phyloP scores from a whole-genome alignment of 2,113 vertebrate genomes.

The Malurus alboscapulatus region DNA sequence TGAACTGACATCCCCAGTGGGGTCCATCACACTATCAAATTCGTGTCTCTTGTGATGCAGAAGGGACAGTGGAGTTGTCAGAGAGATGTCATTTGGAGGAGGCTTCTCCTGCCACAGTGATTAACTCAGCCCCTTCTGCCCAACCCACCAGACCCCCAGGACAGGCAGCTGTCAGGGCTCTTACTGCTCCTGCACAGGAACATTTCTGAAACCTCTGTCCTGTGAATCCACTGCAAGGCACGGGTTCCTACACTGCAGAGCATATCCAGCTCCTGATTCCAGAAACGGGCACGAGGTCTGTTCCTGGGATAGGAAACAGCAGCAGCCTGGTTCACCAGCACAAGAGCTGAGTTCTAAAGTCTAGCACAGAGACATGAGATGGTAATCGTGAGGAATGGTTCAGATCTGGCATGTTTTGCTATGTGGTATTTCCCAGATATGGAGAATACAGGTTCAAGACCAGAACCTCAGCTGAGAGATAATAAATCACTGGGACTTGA shows the following conservation, averaged over 20 bases:
- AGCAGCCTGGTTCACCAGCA: not conserved
- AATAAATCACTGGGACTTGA: not conserved
- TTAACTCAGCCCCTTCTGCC: not conserved
- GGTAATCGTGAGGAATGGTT: not conserved
- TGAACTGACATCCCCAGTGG: not conserved
- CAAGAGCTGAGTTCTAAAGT: not conserved
- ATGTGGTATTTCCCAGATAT: not conserved
- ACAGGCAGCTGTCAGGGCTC: not conserved
- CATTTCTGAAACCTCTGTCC: not conserved
- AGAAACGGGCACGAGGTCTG: not conserved
- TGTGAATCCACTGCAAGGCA: not conserved
- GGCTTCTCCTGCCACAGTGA: not conserved
- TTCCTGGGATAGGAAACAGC: not conserved
- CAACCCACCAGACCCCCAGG: accelerated
- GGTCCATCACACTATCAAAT: not conserved
- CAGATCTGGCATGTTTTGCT: not conserved
- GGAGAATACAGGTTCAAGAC: not conserved
- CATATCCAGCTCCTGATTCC: not conserved
- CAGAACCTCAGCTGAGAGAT: not conserved
- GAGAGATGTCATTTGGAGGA: not conserved
- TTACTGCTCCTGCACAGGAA: not conserved
- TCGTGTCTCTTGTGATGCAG: not conserved
- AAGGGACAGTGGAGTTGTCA: not conserved
- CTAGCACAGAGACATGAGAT: accelerated
- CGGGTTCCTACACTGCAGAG: not conserved